Conservation (phyloP, 2,797 vertebrate genomes). For the Hapalemur alaotrensis region DNA sequence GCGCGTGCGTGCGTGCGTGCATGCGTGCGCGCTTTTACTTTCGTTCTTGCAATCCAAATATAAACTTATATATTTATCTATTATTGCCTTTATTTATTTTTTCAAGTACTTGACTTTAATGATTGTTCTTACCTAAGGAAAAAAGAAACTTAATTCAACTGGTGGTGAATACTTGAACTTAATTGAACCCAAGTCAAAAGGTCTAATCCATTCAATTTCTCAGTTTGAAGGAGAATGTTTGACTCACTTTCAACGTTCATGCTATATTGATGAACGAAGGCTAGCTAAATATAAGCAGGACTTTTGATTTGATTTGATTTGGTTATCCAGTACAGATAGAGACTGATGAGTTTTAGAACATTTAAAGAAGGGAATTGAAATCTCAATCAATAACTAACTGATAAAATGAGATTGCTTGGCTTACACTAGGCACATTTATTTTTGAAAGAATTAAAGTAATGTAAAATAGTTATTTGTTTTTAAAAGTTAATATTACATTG, state of each 20-base stretch:
- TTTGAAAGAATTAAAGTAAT: conserved; percentile 46
- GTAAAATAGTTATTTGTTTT: conserved; percentile 5
- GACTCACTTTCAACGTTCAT: not conserved
- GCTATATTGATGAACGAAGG: not conserved
- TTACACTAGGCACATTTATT: not conserved
- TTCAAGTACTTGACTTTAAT: conserved; percentile 49
- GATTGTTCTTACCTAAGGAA: not conserved
- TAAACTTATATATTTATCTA: conserved; percentile 35
- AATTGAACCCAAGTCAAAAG: conserved; percentile 52
- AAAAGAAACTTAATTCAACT: not conserved
- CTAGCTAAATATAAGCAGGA: not conserved
- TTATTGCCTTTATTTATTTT: conserved; percentile 58
- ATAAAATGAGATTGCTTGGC: not conserved
- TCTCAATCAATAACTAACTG: conserved; percentile 13
- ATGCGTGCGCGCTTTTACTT: not conserved
- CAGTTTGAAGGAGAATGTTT: not conserved
- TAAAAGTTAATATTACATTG: not conserved
- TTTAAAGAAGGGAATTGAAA: conserved; percentile 15
- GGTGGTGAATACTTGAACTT: conserved; percentile 43
- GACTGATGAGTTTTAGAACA: not conserved
- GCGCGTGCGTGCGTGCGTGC: too few species aligned
- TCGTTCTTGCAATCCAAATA: not conserved
- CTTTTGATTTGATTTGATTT: not conserved
- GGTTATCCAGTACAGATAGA: not conserved
- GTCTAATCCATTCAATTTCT: not conserved